A percentile compares a stretch with the other conserved stretches of the same genome.
Conservation (phyloP, 1,140 invertebrate genomes). For the Lithobius niger region DNA sequence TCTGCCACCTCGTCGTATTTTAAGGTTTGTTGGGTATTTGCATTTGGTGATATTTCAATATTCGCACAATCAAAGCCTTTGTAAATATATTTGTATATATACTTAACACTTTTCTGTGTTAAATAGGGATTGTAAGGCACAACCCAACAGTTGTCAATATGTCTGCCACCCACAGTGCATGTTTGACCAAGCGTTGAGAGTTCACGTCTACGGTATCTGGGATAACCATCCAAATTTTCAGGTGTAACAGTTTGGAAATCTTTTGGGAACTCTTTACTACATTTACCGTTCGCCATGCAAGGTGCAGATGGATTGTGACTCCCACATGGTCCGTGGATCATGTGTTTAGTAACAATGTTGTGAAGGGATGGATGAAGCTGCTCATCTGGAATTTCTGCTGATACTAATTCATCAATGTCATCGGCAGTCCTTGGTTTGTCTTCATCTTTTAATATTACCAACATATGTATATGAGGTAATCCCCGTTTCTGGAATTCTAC, state of each 20-base stretch:
- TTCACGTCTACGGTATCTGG: too few relatives aligned
- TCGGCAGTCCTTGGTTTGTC: slow-evolving; percentile 3
- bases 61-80: background rate
- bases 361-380: too few relatives aligned
- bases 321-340: too few relatives aligned
- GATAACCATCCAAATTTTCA: too few relatives aligned
- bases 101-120: background rate
- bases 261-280: too few relatives aligned
- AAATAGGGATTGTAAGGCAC: background rate
- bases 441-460: slow-evolving; percentile 26
- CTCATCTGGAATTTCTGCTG: slow-evolving; percentile 25
- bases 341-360: too few relatives aligned
- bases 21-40: slow-evolving; percentile 15
- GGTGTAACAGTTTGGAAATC: too few relatives aligned
- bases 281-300: too few relatives aligned
- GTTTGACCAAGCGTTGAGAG: too few relatives aligned
- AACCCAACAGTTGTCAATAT: background rate
- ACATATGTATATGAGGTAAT: slow-evolving; percentile 38
- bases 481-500: slow-evolving; percentile 41
- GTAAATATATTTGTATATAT: slow-evolving; percentile 2
- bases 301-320: too few relatives aligned
- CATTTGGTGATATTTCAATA: background rate
- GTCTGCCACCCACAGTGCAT: too few relatives aligned
- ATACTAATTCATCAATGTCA: slow-evolving; percentile 37
- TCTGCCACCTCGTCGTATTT: slow-evolving; percentile 27